Evolutionary conservation across 2,113 vertebrate genomes (phyloP).

Genomic region (Tychaedon coryphoeus): DNA sequence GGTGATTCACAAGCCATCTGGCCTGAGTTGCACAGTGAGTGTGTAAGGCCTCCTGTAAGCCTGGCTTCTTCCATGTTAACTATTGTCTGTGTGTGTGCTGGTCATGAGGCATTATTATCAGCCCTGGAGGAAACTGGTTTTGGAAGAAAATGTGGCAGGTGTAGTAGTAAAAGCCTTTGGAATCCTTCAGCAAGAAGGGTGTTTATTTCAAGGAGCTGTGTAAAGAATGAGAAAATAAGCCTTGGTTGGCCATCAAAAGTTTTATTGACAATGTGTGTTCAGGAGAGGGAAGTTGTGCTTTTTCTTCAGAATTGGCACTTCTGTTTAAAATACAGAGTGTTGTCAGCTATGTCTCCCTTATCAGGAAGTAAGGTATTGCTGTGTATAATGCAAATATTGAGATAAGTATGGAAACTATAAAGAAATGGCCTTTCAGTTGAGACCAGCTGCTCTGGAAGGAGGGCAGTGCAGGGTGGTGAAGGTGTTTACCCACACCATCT

Average conservation of each 20-base stretch:
- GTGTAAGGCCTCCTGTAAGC: not conserved
- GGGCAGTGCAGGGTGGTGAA: slow-evolving; percentile 44
- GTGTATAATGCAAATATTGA: slow-evolving; percentile 27
- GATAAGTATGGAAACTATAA: slow-evolving; percentile 15
- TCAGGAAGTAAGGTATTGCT: slow-evolving; percentile 4
- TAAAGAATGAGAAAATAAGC: not conserved
- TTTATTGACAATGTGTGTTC: not conserved
- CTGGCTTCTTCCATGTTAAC: not conserved
- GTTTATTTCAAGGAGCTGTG: not conserved
- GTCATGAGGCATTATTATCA: not conserved
- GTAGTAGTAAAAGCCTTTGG: not conserved
- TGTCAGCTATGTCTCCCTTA: not conserved
- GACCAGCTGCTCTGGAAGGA: slow-evolving; percentile 59
- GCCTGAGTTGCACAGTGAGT: not conserved
- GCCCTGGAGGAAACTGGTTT: not conserved
- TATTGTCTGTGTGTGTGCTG: not conserved
- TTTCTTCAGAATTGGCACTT: not conserved
- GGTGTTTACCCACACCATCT: slow-evolving; percentile 67
- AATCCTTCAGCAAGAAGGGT: not conserved
- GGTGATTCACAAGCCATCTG: not conserved
- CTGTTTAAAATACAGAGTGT: not conserved
- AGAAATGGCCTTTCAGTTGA: slow-evolving; percentile 12
- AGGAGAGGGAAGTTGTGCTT: not conserved
- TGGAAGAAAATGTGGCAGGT: not conserved
- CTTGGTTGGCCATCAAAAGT: not conserved